These are phyloP conservation scores for Tolypeutes matacus DNA, from an alignment of 2,797 vertebrate genomes.

Conservation along the genomic window DNA sequence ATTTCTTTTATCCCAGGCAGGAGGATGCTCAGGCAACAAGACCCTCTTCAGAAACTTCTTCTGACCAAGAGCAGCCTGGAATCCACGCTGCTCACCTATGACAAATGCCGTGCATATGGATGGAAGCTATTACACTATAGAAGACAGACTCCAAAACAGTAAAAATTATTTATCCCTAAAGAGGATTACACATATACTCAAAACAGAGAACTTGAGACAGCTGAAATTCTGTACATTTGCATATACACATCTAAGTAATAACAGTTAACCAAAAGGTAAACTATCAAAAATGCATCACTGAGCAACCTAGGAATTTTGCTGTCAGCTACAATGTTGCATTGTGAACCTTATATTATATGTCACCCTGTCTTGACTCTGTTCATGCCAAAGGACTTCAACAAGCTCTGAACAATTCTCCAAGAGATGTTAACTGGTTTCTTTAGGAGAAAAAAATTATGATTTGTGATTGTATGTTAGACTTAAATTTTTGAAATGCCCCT, in stretches of 20 bases:
- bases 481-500: background rate
- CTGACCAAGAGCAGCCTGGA: background rate
- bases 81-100: background rate
- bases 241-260: conserved; percentile 58
- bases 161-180: conserved; percentile 80
- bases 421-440: background rate
- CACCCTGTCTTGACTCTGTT: conserved; percentile 19
- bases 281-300: conserved; percentile 56
- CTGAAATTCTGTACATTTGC: conserved; percentile 77
- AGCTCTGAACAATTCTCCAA: background rate
- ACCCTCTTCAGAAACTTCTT: conserved; percentile 26
- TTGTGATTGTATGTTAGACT: background rate
- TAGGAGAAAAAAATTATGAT: background rate
- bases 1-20: conserved; percentile 49
- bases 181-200: conserved; percentile 76
- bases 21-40: background rate
- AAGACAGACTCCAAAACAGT: conserved; percentile 72
- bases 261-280: conserved; percentile 77
- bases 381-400: conserved; percentile 59
- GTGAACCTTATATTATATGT: conserved; percentile 46
- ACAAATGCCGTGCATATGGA: conserved; percentile 39
- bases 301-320: conserved; percentile 65
- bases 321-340: conserved; percentile 51
- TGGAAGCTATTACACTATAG: conserved; percentile 43
- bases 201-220: conserved; percentile 63